Evolutionary conservation across 2,113 vertebrate genomes (phyloP).

Genomic region (Tricholaema leucomelas): DNA sequence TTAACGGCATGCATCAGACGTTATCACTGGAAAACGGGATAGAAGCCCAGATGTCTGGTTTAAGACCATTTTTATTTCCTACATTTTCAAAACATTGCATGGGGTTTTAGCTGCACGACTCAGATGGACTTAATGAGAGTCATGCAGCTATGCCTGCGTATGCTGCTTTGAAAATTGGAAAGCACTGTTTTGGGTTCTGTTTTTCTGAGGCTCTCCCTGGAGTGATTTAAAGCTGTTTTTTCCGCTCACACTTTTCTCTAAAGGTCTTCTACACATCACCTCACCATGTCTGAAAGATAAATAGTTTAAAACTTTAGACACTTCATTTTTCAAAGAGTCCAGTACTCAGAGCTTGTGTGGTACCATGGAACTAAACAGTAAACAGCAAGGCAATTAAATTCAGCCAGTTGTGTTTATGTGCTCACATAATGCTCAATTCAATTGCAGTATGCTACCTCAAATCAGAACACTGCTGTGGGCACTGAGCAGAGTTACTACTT

Average conservation of each 20-base stretch:
- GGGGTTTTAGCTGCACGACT: conserved; percentile 54
- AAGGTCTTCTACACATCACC: conserved; percentile 20
- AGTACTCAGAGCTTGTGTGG: neutral
- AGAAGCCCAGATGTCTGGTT: conserved; percentile 33
- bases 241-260: conserved; percentile 10
- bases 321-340: neutral
- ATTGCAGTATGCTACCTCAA: neutral
- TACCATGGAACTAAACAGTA: neutral
- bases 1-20: conserved; percentile 36
- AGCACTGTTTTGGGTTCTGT: neutral
- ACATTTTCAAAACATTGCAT: conserved; percentile 60
- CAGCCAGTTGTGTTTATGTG: neutral
- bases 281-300: neutral
- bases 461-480: neutral
- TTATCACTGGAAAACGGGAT: neutral
- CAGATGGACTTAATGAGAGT: conserved; percentile 51
- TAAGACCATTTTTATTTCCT: conserved; percentile 39
- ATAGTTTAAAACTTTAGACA: neutral
- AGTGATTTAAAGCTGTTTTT: conserved; percentile 34
- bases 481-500: neutral
- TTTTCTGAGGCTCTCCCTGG: conserved; percentile 34
- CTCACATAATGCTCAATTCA: neutral
- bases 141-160: conserved; percentile 23
- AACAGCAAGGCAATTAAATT: neutral
- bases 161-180: conserved; percentile 26